Conservation (phyloP, 2,888 invertebrate genomes). For the Drosophila acutilabella region DNA sequence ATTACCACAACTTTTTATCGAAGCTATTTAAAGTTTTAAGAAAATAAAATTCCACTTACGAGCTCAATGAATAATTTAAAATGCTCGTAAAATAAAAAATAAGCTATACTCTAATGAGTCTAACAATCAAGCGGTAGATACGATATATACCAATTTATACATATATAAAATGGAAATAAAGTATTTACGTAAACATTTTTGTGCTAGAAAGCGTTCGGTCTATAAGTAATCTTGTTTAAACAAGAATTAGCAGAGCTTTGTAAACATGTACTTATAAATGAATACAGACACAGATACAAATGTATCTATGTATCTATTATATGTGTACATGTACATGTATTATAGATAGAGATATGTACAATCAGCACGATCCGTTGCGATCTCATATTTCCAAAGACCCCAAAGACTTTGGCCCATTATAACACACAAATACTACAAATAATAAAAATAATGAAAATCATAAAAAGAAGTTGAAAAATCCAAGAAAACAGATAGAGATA, state of each 20-base stretch:
- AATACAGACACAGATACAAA: constrained; percentile 10
- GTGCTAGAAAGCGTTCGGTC: constrained; percentile 7
- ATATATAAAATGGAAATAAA: not conserved
- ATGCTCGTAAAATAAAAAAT: too few relatives aligned
- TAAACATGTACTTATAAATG: constrained; percentile 36
- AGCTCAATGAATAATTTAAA: too few relatives aligned
- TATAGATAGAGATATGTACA: constrained; percentile 22
- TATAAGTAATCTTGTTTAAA: constrained; percentile 53
- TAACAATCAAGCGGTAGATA: constrained; percentile 5
- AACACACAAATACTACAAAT: constrained; percentile 20
- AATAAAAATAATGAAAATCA: constrained; percentile 10
- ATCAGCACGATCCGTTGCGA: constrained; percentile 42
- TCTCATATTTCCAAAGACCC: constrained; percentile 49
- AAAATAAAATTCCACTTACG: too few relatives aligned
- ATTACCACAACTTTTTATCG: too few relatives aligned
- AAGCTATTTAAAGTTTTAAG: too few relatives aligned
- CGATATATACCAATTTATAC: constrained; percentile 1
- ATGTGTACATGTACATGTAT: not conserved
- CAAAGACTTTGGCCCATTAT: constrained; percentile 40
- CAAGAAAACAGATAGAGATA: too few relatives aligned
- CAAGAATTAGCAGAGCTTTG: constrained; percentile 53
- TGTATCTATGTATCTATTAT: not conserved
- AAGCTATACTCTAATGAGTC: not conserved
- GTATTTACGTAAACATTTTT: constrained; percentile 1
- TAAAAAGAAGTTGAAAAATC: constrained; percentile 14